Evolutionary conservation across 2,888 invertebrate species (phyloP).

Genomic region (Deroplatys truncata): DNA sequence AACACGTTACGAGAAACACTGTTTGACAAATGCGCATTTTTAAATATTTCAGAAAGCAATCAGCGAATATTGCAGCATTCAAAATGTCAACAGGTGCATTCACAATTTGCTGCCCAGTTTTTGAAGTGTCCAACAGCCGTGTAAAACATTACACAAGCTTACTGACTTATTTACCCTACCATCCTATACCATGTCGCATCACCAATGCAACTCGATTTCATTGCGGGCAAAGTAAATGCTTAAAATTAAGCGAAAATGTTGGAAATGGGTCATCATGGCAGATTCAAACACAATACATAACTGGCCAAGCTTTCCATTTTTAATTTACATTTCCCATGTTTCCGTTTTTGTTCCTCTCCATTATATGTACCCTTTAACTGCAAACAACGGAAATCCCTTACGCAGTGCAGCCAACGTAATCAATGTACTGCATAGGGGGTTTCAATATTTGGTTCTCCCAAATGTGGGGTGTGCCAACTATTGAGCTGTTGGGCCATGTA

Average conservation of each 20-base stretch:
- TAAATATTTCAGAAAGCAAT: no score
- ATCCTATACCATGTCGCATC: neutral
- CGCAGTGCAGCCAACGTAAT: neutral
- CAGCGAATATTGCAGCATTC: neutral
- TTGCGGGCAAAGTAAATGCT: neutral
- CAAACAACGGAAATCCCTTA: neutral
- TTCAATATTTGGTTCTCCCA: neutral
- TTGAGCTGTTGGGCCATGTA: neutral
- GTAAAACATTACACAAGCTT: neutral
- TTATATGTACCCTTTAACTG: neutral
- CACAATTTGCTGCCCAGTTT: neutral
- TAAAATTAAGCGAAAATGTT: neutral
- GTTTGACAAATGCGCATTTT: no score
- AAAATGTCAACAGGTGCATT: neutral
- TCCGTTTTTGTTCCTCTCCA: neutral
- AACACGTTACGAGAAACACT: no score
- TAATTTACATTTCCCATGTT: neutral
- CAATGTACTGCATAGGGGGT: neutral
- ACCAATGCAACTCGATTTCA: neutral
- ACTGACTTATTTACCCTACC: neutral
- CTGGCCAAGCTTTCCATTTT: neutral
- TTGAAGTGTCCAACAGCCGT: neutral
- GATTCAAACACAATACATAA: neutral
- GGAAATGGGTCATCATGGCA: neutral
- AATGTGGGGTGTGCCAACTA: neutral